These are phyloP conservation scores for Gallirallus australis DNA, from an alignment of 2,797 vertebrate species.

Conservation along the genomic window DNA sequence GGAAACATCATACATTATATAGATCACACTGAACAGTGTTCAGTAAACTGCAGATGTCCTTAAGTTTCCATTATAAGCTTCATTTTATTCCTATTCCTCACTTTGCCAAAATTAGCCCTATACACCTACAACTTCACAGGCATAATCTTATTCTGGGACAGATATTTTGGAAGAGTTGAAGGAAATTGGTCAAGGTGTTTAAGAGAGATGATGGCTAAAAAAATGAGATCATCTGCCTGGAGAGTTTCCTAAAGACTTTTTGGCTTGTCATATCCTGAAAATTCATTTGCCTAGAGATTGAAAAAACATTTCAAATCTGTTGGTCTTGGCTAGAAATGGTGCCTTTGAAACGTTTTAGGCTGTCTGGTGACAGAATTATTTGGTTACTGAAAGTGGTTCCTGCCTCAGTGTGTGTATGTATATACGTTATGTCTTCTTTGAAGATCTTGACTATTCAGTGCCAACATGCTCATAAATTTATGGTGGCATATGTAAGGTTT, in stretches of 20 bases:
- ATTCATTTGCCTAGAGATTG: slow-evolving; percentile 34
- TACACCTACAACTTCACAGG: slow-evolving; percentile 42
- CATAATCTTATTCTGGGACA: slow-evolving; percentile 43
- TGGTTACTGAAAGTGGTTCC: slow-evolving; percentile 38
- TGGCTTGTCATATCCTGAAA: slow-evolving; percentile 56
- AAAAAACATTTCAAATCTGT: slow-evolving; percentile 40
- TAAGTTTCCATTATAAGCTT: slow-evolving; percentile 25
- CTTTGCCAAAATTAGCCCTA: slow-evolving; percentile 48
- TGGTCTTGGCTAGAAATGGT: slow-evolving; percentile 62
- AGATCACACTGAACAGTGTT: neutral
- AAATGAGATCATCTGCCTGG: slow-evolving; percentile 64
- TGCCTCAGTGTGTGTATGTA: neutral
- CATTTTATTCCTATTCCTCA: slow-evolving; percentile 9
- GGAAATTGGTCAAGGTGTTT: slow-evolving; percentile 69
- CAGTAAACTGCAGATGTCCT: slow-evolving; percentile 30
- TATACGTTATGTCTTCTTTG: neutral
- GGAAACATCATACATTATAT: slow-evolving; percentile 16
- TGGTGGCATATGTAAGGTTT: neutral
- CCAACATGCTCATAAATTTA: neutral
- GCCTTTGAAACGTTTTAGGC: slow-evolving; percentile 45
- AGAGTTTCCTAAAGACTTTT: slow-evolving; percentile 26
- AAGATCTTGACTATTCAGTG: neutral
- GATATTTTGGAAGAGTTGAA: slow-evolving; percentile 56
- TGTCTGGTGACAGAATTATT: slow-evolving; percentile 68
- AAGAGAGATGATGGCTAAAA: slow-evolving; percentile 38